Base-by-base conservation (phyloP, 2,797 vertebrate genomes). In the Harpagifer antarcticus region DNA sequence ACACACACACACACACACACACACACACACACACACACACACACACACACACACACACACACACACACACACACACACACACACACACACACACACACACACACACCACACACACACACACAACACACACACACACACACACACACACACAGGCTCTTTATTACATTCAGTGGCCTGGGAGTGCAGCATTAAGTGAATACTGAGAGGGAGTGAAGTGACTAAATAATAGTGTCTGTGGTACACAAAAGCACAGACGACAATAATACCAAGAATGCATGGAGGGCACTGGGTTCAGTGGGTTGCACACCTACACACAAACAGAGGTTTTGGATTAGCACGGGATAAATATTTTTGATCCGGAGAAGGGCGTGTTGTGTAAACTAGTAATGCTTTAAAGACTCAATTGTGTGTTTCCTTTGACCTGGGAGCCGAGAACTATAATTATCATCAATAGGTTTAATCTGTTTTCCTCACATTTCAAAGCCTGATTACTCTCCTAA, bases 201-300 rank as follows among this genome's bases (percentile, higher is more conserved):
- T 86, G 66, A 82, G 86, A 89, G 73, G 76, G 86, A 88, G 79
- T 78, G 76, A 89, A 85, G 77, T 83, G 81, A 87, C 88, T 86
- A 82, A 89, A 92, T 93, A 92, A 90, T 89, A 81, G 90, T 79
- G 85, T 91, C 86, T 90, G 88, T 77, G 68, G 68, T 75, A 61
- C 72, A 93, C 91, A 92, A 91, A 86, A 86, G 89, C 80, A 72
- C 81, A 82, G 85, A 92, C 79, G 23, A 76, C 67, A 90, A 92
- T 89, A 92, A 91, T 89, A 89, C 79, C 55, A 84, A 81, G 88
- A 90, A 91, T 90, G 90, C 69, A 63, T 52, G 37, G 49, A 88
- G 89, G 82, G 66, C 84, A 70, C 68, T 37, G 81, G 67, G 87
- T 90, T 90, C 84, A 87, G 52, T 20, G 76, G 84, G 71, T 72